Evolutionary conservation across 2,113 vertebrate genomes (phyloP), one percentile per base, ranked within the genome.

Genomic region (Gymnocephalus cernua): DNA sequence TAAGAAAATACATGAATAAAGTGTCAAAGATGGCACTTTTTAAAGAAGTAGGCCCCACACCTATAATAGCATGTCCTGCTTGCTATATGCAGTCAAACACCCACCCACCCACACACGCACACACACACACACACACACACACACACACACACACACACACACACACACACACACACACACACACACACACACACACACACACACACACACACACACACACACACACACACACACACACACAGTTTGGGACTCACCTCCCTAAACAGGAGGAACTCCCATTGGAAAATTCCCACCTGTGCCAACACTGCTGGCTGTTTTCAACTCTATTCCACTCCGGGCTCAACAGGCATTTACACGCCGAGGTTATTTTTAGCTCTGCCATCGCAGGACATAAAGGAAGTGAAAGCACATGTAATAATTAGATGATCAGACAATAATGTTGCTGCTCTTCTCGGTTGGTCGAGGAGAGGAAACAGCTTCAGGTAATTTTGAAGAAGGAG

Each of bases 281-380:
- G 93, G 94, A 95, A 95, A 95, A 93, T 89, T 44, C 67, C 84
- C 81, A 84, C 75, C 90, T 92, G 90, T 93, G 93, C 95, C 94
- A 95, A 93, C 86, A 92, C 84, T 83, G 86, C 88, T 62, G 85
- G 85, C 89, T 94, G 91, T 93, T 93, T 94, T 93, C 90, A 89
- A 82, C 80, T 79, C 81, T 51, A 67, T 83, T 89, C 79, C 65
- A 80, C 92, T 91, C 77, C 1, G 23, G 88, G 89, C 86, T 78
- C 90, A 93, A 91, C 92, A 92, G 74, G 93, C 91, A 91, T 94
- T 93, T 93, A 93, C 93, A 92, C n/a, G 91, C 86, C 35, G 65
- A 19, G 44, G 62, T 65, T 94, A 94, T 94, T 93, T 92, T 92
- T 94, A 93, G 85, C 51, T 48, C 50, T 53, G 51, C 88, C 79